Evolutionary conservation across 2,113 vertebrate species (phyloP).

Genomic region (Phainopepla nitens): DNA sequence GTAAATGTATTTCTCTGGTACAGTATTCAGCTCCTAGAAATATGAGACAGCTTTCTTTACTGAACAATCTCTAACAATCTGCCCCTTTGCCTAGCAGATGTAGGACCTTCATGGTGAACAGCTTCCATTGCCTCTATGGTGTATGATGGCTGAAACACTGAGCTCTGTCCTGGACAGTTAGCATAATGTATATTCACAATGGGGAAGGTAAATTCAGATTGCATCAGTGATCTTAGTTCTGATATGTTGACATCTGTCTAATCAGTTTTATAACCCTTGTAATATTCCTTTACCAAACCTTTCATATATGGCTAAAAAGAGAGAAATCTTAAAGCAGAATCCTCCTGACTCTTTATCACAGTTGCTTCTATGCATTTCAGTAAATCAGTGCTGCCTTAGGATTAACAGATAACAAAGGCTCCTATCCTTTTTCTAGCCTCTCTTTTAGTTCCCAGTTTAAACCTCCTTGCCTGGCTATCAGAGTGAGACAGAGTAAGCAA

Average conservation of each 20-base stretch:
- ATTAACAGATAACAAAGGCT: background rate
- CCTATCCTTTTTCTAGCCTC: background rate
- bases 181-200: background rate
- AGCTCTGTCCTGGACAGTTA: background rate
- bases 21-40: background rate
- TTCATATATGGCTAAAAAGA: background rate
- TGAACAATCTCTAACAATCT: background rate
- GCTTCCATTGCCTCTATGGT: background rate
- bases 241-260: background rate
- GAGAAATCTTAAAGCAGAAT: background rate
- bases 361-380: background rate
- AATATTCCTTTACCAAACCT: background rate
- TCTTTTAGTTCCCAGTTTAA: background rate
- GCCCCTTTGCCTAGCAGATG: background rate
- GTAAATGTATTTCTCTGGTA: background rate
- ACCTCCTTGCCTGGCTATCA: background rate
- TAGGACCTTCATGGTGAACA: background rate
- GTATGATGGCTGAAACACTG: background rate
- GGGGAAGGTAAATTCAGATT: background rate
- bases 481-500: background rate
- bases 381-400: background rate
- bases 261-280: background rate
- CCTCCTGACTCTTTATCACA: background rate
- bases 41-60: background rate
- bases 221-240: background rate